Percentiles rank a stretch among this genome's conserved stretches.
Conservation (phyloP, 2,888 invertebrate species). For the Lycophotia porphyrea region DNA sequence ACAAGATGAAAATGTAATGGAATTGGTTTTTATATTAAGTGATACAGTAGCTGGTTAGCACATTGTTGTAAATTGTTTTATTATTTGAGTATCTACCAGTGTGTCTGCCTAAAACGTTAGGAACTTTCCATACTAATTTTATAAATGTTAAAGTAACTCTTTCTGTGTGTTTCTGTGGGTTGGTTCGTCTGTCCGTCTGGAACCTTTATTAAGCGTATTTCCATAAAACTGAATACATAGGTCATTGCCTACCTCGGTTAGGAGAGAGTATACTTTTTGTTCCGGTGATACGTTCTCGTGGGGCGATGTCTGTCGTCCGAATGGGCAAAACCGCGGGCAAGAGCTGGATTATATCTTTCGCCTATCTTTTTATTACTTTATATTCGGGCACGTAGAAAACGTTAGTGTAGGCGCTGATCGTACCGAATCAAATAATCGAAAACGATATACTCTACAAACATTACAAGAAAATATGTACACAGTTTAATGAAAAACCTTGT, state of each 20-base stretch:
- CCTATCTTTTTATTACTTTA: background rate
- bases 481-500: constrained; percentile 47
- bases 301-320: background rate
- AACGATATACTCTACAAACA: constrained; percentile 45
- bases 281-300: background rate
- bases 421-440: constrained; percentile 20
- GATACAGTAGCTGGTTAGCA: background rate
- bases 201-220: background rate
- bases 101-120: background rate
- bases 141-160: background rate
- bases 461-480: constrained; percentile 30
- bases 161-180: background rate
- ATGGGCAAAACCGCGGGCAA: background rate
- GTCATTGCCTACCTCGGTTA: background rate
- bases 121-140: background rate
- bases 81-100: background rate
- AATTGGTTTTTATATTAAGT: background rate
- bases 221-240: background rate
- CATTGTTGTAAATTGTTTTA: background rate
- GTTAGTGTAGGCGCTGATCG: background rate
- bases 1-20: background rate
- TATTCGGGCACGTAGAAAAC: background rate
- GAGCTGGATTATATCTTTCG: background rate
- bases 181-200: background rate
- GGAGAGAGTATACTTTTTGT: background rate